Base-by-base conservation (phyloP, 2,888 invertebrate genomes). In the Beris morrisii region DNA sequence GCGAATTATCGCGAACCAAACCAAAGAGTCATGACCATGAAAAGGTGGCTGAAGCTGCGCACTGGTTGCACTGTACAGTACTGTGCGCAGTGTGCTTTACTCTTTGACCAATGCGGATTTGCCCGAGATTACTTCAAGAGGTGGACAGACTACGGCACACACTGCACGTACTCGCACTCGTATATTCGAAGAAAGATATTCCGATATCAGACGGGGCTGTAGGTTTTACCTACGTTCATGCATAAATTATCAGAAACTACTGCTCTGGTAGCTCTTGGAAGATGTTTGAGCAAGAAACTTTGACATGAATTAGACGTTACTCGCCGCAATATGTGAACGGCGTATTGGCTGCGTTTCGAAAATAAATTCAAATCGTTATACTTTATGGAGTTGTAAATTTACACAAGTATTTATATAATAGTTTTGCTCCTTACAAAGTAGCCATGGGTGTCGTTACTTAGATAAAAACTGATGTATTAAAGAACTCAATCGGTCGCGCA, bases 1-100 rank as follows among this genome's bases (percentile, higher is more conserved):
- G 69, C 69, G 53, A 57, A 69, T 67, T 67, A 69, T 69, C 69
- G 67, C 66, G 61, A 65, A 65, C 32, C 30, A 22, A 30, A 12
- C 50, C 15, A 50, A 63, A 63, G 44, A 52, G 44, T 52, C 53
- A 54, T 64, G 64, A 64, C 64, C 64, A 54, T 64, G 64, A 64
- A 64, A 64, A 56, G 15, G 56, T 38, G 43, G 52, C 43, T 63
- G 52, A 58, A 58, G 48, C 48, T 22, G 58, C 45, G n/a, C 48
- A 56, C 15, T 15, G n/a, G 5, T 6, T n/a, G 15, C 15, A 5
- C 48, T 6, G 22, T 22, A 22, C 22, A 22, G 22, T 22, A 22
- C 22, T 22, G 22, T 22, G 22, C 22, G 22, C 22, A 22, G 22
- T 22, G 46, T 46, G 46, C 46, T 15, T 45, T 46, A 46, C 43